phyloP scores from a whole-genome alignment of 2,113 vertebrate species.

The Tetraodon nigroviridis region DNA sequence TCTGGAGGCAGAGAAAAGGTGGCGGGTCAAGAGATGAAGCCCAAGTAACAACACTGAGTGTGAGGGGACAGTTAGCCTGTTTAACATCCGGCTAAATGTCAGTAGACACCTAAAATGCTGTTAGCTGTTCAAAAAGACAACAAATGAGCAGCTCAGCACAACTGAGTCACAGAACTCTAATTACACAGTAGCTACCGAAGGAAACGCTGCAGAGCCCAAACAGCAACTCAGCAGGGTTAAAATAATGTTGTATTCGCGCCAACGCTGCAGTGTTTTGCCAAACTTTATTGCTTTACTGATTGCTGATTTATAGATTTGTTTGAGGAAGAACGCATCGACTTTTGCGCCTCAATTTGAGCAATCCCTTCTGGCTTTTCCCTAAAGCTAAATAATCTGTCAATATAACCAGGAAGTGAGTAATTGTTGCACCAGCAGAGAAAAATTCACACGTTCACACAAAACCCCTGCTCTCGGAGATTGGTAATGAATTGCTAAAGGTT shows the following conservation, averaged over 20 bases:
- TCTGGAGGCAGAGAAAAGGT: conserved; percentile 70
- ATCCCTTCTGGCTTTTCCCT: conserved; percentile 2
- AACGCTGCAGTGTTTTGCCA: neutral
- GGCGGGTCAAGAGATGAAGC: neutral
- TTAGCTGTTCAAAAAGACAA: too few species aligned
- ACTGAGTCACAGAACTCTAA: too few species aligned
- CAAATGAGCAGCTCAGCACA: too few species aligned
- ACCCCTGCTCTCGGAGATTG: neutral
- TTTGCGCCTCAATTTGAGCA: conserved; percentile 4
- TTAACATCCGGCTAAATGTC: too few species aligned
- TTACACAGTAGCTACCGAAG: too few species aligned
- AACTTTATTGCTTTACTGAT: neutral
- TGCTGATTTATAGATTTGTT: conserved; percentile 6
- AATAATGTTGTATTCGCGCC: neutral
- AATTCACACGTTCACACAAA: neutral
- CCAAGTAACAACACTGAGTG: neutral
- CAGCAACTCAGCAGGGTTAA: neutral
- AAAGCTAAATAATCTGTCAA: neutral
- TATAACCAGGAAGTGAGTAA: neutral
- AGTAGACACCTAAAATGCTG: too few species aligned
- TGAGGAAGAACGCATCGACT: conserved; percentile 2
- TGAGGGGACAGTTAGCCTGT: too few species aligned
- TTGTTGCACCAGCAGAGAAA: neutral
- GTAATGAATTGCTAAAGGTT: conserved; percentile 1
- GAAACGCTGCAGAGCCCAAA: too few species aligned